Conservation (phyloP, 2,888 invertebrate species). For the Parelbella ahira region DNA sequence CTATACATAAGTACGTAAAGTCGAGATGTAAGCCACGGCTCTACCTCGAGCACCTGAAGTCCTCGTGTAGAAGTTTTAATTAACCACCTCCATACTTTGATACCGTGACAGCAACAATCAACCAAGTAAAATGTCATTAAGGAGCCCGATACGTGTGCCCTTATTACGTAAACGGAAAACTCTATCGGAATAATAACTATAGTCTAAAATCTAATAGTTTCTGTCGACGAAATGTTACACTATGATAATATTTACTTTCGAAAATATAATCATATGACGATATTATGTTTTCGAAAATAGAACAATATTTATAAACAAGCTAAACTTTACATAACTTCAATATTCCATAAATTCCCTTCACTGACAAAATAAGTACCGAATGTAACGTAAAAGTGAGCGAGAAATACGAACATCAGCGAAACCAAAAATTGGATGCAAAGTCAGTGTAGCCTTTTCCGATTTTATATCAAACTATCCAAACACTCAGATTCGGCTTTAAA, state of each 20-base stretch:
- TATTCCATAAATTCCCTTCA: neutral
- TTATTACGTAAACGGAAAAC: slow-evolving; percentile 40
- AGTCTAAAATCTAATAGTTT: slow-evolving; percentile 6
- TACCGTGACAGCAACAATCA: slow-evolving; percentile 64
- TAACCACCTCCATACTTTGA: slow-evolving; percentile 45
- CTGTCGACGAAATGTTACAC: too few species aligned
- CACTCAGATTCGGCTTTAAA: slow-evolving; percentile 22
- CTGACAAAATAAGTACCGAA: neutral
- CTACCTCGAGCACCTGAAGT: slow-evolving; percentile 2
- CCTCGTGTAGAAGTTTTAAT: slow-evolving; percentile 41
- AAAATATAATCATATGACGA: too few species aligned
- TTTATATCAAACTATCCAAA: slow-evolving; percentile 23
- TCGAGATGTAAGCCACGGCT: slow-evolving; percentile 1
- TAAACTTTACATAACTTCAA: too few species aligned
- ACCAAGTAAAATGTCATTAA: slow-evolving; percentile 69
- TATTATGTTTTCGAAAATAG: too few species aligned
- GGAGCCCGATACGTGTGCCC: slow-evolving; percentile 47
- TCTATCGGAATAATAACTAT: neutral
- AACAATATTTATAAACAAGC: too few species aligned
- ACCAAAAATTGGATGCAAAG: slow-evolving; percentile 18
- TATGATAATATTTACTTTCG: too few species aligned
- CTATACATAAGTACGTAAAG: too few species aligned
- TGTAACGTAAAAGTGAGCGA: slow-evolving; percentile 4
- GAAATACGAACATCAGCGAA: slow-evolving; percentile 17
- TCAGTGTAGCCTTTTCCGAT: slow-evolving; percentile 16